phyloP scores from a whole-genome alignment of 2,888 invertebrate genomes.

The Stenurella melanura region DNA sequence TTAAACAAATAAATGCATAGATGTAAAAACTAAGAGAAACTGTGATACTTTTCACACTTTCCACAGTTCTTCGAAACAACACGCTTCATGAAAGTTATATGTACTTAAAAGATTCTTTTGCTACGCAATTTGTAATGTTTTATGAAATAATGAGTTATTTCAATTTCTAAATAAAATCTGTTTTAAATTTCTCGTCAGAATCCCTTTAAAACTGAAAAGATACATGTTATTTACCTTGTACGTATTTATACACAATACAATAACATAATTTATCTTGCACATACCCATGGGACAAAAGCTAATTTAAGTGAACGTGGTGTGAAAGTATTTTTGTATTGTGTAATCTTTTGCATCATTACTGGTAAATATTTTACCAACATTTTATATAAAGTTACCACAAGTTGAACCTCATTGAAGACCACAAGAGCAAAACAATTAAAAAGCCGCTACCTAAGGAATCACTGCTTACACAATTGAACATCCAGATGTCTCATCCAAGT shows the following conservation, averaged over 20 bases:
- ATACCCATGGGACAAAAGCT: neutral
- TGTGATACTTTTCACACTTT: slow-evolving; percentile 4
- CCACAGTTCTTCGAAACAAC: neutral
- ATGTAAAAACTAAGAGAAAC: slow-evolving; percentile 2
- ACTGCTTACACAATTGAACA: too few relatives aligned
- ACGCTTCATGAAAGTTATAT: neutral
- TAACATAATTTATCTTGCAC: neutral
- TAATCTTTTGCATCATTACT: neutral
- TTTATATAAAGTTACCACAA: too few relatives aligned
- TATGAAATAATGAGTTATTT: too few relatives aligned
- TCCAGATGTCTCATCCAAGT: too few relatives aligned
- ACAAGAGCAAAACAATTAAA: too few relatives aligned
- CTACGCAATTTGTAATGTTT: too few relatives aligned
- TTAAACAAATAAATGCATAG: slow-evolving; percentile 1
- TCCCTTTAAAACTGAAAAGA: neutral
- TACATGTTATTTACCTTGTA: neutral
- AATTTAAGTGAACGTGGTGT: neutral
- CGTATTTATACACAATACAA: neutral
- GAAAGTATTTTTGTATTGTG: neutral
- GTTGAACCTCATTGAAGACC: too few relatives aligned
- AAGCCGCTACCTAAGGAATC: too few relatives aligned
- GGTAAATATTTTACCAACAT: too few relatives aligned
- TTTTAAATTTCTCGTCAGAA: neutral
- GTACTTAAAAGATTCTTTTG: neutral
- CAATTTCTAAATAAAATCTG: too few relatives aligned